phyloP scores from a whole-genome alignment of 1,140 invertebrate genomes.

The Bilobella aurantiaca region DNA sequence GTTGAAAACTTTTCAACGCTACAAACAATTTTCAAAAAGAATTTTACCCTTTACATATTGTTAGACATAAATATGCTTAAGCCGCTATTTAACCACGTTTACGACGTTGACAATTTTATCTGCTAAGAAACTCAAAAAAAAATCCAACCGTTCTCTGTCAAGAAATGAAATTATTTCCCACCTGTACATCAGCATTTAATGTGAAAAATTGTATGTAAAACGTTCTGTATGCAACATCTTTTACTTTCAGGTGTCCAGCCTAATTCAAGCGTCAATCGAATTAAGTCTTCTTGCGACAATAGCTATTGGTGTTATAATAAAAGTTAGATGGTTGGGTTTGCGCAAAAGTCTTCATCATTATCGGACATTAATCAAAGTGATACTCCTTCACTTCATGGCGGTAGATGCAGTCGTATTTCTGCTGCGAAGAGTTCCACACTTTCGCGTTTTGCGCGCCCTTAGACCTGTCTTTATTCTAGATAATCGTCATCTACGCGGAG shows the following conservation, averaged over 20 bases:
- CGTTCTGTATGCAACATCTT: no score
- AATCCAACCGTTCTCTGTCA: no score
- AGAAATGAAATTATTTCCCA: no score
- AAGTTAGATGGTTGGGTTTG: constrained; percentile 75
- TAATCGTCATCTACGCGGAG: constrained; percentile 64
- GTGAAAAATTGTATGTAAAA: no score
- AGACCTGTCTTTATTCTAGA: constrained; percentile 86
- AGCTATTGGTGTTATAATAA: constrained; percentile 63
- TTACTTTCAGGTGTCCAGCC: constrained; percentile 61
- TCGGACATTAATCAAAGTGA: constrained; percentile 72
- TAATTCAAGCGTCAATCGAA: constrained; percentile 73
- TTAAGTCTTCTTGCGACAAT: constrained; percentile 64
- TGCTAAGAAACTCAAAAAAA: no score
- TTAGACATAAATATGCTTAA: no score
- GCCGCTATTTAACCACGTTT: no score
- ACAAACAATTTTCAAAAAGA: no score
- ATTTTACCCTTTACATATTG: no score
- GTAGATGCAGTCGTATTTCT: constrained; percentile 71
- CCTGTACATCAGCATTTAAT: no score
- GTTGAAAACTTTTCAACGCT: no score
- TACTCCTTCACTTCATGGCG: constrained; percentile 50
- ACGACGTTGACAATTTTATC: no score
- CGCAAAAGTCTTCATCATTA: constrained; percentile 68
- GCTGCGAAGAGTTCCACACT: constrained; percentile 69
- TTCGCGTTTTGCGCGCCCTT: constrained; percentile 71